phyloP scores from a whole-genome alignment of 2,797 vertebrate species.

The Eupleurogrammus muticus region DNA sequence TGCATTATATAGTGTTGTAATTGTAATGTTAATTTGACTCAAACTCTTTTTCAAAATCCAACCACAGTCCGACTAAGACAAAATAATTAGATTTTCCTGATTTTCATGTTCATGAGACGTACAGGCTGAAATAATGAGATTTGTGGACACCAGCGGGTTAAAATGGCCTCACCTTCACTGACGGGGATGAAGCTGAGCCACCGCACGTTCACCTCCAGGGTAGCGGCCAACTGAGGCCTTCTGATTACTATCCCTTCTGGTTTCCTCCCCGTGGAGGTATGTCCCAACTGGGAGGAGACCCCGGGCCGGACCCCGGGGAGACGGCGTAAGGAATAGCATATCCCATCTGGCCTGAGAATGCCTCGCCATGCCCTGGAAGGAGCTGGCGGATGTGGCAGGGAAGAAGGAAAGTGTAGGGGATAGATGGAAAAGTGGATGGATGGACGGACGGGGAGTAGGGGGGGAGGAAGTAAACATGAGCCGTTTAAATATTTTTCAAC shows the following conservation, averaged over 20 bases:
- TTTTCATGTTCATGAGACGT: too few species aligned
- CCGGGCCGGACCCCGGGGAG: slow-evolving; percentile 32
- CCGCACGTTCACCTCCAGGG: slow-evolving; percentile 17
- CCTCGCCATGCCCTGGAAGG: slow-evolving; percentile 20
- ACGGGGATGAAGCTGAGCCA: slow-evolving; percentile 6
- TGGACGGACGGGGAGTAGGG: neutral
- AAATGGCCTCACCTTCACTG: neutral
- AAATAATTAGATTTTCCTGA: too few species aligned
- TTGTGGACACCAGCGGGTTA: too few species aligned
- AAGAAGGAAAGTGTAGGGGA: slow-evolving; percentile 9
- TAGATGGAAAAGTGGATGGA: too few species aligned
- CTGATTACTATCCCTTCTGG: slow-evolving; percentile 22
- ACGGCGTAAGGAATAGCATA: slow-evolving; percentile 31
- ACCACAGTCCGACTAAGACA: too few species aligned
- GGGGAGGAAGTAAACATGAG: neutral
- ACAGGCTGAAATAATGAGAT: neutral
- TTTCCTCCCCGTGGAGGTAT: slow-evolving; percentile 28
- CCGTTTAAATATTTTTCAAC: neutral
- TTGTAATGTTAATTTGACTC: too few species aligned
- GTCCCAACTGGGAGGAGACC: slow-evolving; percentile 30
- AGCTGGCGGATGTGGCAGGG: slow-evolving; percentile 33
- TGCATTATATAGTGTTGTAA: too few species aligned
- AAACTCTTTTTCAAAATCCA: too few species aligned
- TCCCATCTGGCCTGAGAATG: slow-evolving; percentile 48
- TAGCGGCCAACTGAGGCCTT: slow-evolving; percentile 29